These are phyloP conservation scores for Choloepus hoffmanni DNA, from an alignment of 2,113 vertebrate genomes.

Conservation along the genomic window DNA sequence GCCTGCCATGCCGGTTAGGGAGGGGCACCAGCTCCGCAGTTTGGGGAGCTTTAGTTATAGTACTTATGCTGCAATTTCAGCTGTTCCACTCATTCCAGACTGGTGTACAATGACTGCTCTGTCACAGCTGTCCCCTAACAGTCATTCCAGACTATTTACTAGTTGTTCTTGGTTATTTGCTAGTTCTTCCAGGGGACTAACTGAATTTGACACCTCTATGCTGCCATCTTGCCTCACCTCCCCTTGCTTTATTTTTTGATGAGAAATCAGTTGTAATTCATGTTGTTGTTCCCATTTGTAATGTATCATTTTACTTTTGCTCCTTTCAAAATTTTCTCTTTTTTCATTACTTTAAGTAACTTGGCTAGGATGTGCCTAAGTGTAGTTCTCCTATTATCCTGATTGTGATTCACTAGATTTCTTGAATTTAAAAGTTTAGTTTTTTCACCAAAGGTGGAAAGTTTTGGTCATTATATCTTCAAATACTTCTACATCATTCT, in stretches of 20 bases:
- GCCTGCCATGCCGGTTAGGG: too few species aligned
- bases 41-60: too few species aligned
- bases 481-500: background rate
- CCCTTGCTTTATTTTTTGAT: background rate
- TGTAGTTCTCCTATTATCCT: background rate
- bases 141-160: too few species aligned
- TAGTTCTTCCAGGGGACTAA: too few species aligned
- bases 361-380: background rate
- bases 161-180: too few species aligned
- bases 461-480: background rate
- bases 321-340: background rate
- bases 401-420: background rate
- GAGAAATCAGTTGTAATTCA: background rate
- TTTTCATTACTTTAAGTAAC: background rate
- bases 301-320: background rate
- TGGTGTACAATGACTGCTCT: too few species aligned
- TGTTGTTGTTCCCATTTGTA: background rate
- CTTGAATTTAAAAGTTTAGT: background rate
- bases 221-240: too few species aligned
- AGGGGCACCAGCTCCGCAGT: too few species aligned
- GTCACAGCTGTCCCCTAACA: too few species aligned
- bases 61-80: too few species aligned
- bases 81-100: too few species aligned
- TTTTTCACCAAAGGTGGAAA: background rate
- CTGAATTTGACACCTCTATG: too few species aligned